phyloP scores from a whole-genome alignment of 1,140 invertebrate species.

The Ips nitidus region DNA sequence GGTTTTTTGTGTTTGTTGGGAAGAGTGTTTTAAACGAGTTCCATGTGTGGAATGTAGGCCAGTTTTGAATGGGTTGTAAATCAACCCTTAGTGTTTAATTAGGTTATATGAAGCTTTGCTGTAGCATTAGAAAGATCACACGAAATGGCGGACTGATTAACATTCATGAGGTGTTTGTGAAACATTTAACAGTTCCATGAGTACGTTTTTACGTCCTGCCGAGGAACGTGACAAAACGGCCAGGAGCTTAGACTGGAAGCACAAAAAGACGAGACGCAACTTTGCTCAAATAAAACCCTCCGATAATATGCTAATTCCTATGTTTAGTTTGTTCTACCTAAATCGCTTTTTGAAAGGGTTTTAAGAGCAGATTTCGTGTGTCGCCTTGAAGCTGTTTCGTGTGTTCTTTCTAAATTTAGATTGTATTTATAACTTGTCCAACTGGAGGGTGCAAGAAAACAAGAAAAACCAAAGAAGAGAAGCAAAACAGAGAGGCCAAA shows the following conservation, averaged over 20 bases:
- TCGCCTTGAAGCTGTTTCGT: background rate
- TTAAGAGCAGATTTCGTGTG: slow-evolving; percentile 9
- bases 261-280: slow-evolving; percentile 29
- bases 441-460: background rate
- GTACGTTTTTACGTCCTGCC: slow-evolving; percentile 44
- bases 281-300: slow-evolving; percentile 32
- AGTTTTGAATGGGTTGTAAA: too few species aligned
- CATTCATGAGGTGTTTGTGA: slow-evolving; percentile 48
- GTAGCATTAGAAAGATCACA: slow-evolving; percentile 7
- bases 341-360: slow-evolving; percentile 23
- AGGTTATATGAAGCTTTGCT: too few species aligned
- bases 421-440: background rate
- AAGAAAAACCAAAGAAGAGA: slow-evolving; percentile 10
- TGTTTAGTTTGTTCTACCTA: slow-evolving; percentile 29
- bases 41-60: too few species aligned
- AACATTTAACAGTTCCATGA: slow-evolving; percentile 48
- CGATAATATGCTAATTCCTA: slow-evolving; percentile 35
- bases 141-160: slow-evolving; percentile 42
- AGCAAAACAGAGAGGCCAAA: slow-evolving; percentile 28
- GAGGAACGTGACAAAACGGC: slow-evolving; percentile 43
- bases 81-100: too few species aligned
- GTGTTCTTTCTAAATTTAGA: background rate
- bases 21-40: too few species aligned
- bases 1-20: too few species aligned
- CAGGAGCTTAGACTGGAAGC: slow-evolving; percentile 25